Evolutionary conservation across 1,140 invertebrate species (phyloP).

Genomic region (Potamilus streckersoni): DNA sequence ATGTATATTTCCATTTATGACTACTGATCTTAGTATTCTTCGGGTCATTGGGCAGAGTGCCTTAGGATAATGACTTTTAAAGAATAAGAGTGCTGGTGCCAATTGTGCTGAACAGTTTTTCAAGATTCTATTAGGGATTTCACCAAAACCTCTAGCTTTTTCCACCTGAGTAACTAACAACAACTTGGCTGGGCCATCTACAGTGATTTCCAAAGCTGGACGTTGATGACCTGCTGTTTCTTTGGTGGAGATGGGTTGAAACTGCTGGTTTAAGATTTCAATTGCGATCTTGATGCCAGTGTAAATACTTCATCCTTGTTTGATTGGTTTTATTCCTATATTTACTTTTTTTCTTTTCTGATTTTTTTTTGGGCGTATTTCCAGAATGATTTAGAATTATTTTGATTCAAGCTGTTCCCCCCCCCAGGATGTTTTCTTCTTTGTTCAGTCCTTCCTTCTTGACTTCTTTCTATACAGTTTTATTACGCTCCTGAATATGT

Average conservation of each 20-base stretch:
- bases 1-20: conserved; percentile 5
- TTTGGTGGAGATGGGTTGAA: conserved; percentile 6
- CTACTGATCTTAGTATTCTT: conserved; percentile 3
- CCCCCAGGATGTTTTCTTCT: too few species aligned
- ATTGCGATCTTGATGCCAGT: conserved; percentile 6
- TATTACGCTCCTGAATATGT: too few species aligned
- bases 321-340: conserved; percentile 13
- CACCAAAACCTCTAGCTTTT: conserved; percentile 6
- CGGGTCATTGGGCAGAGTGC: neutral
- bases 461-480: too few species aligned
- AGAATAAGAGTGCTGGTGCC: conserved; percentile 3
- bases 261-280: conserved; percentile 14
- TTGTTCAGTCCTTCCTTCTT: too few species aligned
- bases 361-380: neutral
- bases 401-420: too few species aligned
- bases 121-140: conserved; percentile 5
- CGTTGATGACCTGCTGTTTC: neutral
- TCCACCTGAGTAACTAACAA: neutral
- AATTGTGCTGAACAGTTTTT: conserved; percentile 6
- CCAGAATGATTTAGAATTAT: too few species aligned
- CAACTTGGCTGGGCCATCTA: neutral
- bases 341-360: conserved; percentile 2
- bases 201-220: neutral
- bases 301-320: conserved; percentile 4
- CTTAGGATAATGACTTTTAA: conserved; percentile 3